A percentile compares a stretch with the other conserved stretches of the same genome.
These are phyloP conservation scores for Cyaniris semiargus DNA, from an alignment of 2,888 invertebrate genomes.

Conservation along the genomic window DNA sequence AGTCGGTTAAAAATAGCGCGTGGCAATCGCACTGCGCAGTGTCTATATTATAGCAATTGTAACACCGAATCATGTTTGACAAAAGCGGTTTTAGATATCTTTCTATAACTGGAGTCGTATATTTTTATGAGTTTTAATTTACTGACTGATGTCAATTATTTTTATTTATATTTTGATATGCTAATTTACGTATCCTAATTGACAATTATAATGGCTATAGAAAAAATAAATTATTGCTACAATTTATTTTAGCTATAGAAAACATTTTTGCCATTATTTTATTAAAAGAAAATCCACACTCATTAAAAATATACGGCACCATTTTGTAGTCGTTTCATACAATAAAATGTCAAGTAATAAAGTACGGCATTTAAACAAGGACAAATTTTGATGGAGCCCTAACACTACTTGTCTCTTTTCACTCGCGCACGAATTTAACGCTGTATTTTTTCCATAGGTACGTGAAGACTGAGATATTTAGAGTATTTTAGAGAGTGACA, in stretches of 20 bases:
- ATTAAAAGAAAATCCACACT: background rate
- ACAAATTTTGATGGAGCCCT: background rate
- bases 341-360: background rate
- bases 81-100: background rate
- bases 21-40: too few relatives aligned
- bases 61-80: background rate
- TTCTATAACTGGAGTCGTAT: background rate
- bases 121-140: background rate
- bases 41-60: too few relatives aligned
- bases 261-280: background rate
- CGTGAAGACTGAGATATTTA: background rate
- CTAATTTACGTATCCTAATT: slow-evolving; percentile 16
- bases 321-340: background rate
- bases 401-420: background rate
- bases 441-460: background rate
- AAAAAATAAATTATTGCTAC: too few relatives aligned
- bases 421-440: background rate
- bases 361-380: background rate
- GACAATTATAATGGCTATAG: background rate
- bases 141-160: background rate
- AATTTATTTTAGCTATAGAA: too few relatives aligned
- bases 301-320: slow-evolving; percentile 7
- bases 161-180: slow-evolving; percentile 1
- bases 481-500: background rate
- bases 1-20: too few relatives aligned